Evolutionary conservation across 1,140 invertebrate genomes (phyloP).

Genomic region (Euborellia annulipes): DNA sequence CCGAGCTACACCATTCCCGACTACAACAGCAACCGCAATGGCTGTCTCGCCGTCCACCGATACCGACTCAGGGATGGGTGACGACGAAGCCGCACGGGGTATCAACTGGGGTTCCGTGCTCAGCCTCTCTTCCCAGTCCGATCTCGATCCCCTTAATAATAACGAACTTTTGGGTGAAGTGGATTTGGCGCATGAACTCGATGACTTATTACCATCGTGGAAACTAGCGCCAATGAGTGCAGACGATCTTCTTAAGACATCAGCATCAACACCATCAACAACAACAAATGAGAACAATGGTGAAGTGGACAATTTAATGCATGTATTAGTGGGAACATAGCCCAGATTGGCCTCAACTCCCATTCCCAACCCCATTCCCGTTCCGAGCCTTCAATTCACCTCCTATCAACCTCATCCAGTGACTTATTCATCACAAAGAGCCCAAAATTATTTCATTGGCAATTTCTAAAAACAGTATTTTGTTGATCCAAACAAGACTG

Average conservation of each 20-base stretch:
- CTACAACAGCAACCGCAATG: slow-evolving; percentile 7
- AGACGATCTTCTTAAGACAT: slow-evolving; percentile 43
- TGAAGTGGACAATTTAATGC: slow-evolving; percentile 17
- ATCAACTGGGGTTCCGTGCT: slow-evolving; percentile 86
- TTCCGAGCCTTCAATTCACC: too few relatives aligned
- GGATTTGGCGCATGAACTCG: slow-evolving; percentile 18
- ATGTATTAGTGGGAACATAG: slow-evolving; percentile 17
- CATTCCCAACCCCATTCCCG: too few relatives aligned
- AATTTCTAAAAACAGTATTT: too few relatives aligned
- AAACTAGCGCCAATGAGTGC: slow-evolving; percentile 44
- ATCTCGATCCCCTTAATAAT: slow-evolving; percentile 67
- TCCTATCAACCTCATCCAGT: too few relatives aligned
- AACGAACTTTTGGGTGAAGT: slow-evolving; percentile 37
- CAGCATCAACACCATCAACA: slow-evolving; percentile 22
- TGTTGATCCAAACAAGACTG: too few relatives aligned
- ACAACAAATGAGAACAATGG: slow-evolving; percentile 7
- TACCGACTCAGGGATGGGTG: slow-evolving; percentile 58
- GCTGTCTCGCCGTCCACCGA: slow-evolving; percentile 23
- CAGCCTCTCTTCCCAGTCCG: slow-evolving; percentile 66
- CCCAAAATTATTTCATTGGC: too few relatives aligned
- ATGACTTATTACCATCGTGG: slow-evolving; percentile 43
- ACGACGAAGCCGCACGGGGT: slow-evolving; percentile 53
- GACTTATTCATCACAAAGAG: too few relatives aligned
- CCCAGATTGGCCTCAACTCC: background rate
- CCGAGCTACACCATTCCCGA: slow-evolving; percentile 18